Conservation (phyloP, 2,888 invertebrate species). For the Megalurothrips usitatus region DNA sequence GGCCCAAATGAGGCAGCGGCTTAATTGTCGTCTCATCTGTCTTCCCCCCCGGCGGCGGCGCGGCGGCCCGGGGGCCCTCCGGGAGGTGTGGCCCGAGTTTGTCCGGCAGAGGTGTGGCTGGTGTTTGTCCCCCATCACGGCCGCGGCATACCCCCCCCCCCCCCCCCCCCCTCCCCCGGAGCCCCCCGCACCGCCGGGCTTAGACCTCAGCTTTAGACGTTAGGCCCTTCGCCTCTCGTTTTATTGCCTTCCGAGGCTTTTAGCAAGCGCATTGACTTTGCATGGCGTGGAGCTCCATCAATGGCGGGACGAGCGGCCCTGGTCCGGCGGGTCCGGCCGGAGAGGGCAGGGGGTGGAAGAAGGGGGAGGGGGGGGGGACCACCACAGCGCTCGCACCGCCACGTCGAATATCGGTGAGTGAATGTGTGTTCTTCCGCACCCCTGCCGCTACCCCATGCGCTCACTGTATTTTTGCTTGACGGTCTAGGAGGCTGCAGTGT, state of each 20-base stretch:
- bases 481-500: too few relatives aligned
- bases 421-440: too few relatives aligned
- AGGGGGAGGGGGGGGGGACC: too few relatives aligned
- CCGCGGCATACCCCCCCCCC: neutral
- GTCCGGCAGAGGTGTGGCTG: neutral
- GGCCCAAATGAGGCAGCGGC: slow-evolving; percentile 7
- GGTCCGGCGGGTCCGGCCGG: neutral
- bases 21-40: slow-evolving; percentile 12
- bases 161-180: neutral
- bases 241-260: neutral
- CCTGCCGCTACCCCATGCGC: too few relatives aligned
- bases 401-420: too few relatives aligned
- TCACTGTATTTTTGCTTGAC: too few relatives aligned
- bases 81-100: slow-evolving; percentile 12
- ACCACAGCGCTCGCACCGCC: too few relatives aligned
- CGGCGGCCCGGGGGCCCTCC: neutral
- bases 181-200: too few relatives aligned
- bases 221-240: too few relatives aligned
- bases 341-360: neutral
- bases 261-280: slow-evolving; percentile 10
- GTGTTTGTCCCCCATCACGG: slow-evolving; percentile 10
- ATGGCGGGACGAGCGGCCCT: neutral
- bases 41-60: neutral
- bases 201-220: too few relatives aligned
- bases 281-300: slow-evolving; percentile 12